Evolutionary conservation across 2,797 vertebrate species (phyloP), one percentile per base, ranked within the genome.

Genomic region (Balearica regulorum): DNA sequence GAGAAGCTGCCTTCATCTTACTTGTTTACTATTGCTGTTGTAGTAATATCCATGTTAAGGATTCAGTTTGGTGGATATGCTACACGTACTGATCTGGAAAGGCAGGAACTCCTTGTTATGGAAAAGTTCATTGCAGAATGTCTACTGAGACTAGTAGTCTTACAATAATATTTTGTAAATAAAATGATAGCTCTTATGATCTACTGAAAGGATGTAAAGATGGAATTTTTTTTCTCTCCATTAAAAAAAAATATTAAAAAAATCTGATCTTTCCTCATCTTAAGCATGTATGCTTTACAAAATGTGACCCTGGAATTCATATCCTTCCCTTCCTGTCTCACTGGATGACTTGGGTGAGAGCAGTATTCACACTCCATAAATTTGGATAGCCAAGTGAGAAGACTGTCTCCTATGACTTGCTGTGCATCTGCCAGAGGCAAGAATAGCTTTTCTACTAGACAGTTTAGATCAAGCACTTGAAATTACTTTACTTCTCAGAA

Each of bases 351-450:
- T 78, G 24, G 4, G 6, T 75, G 39, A 90, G 29, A 75, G 39
- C 16, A 39, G 15, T 78, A 58, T 46, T 96, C 31, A 64, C 11
- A 25, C 65, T 44, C 26, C 0, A 6, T 57, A 69, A 83, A 43
- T 64, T 68, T 18, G 78, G 41, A 31, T 65, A 78, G 44, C 57
- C 79, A 54, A 18, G 21, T 55, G 44, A n/a, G 35, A 77, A 83
- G 51, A 25, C 20, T 29, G 15, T 58, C 31, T 91, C 44, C 44
- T 5, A 6, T 66, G 16, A 44, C 37, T 85, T 77, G 18, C 46
- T 77, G 21, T 83, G 24, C 33, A 17, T 77, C 35, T 55, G 0
- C 44, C 0, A 0, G 44, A 58, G 25, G 22, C 55, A 70, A 39
- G 48, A 81, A 46, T 26, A 72, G 10, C 17, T 91, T 87, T 86